These are phyloP conservation scores for Taenioides sp. DNA, from an alignment of 2,797 vertebrate genomes.

Conservation along the genomic window DNA sequence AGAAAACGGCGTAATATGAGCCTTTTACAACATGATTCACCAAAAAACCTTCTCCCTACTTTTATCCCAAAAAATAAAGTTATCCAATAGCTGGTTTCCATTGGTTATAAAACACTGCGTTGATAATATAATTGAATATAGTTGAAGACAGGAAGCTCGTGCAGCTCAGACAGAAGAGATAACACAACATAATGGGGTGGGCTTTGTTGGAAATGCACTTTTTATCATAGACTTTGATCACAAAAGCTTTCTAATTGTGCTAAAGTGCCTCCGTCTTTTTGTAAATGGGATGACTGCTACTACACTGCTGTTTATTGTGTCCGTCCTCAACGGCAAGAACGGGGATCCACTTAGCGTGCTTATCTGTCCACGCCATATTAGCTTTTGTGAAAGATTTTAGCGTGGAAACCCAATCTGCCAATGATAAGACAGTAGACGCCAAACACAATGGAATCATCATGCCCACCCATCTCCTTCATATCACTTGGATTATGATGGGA, in stretches of 20 bases:
- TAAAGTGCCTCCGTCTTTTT: slow-evolving; percentile 47
- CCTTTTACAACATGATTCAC: background rate
- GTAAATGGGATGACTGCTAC: slow-evolving; percentile 54
- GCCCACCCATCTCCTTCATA: background rate
- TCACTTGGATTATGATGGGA: background rate
- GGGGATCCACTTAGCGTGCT: background rate
- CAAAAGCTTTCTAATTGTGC: slow-evolving; percentile 63
- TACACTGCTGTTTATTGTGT: slow-evolving; percentile 17
- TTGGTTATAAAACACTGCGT: slow-evolving; percentile 23
- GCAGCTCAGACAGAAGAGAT: slow-evolving; percentile 39
- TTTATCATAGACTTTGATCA: slow-evolving; percentile 63
- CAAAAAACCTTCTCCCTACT: slow-evolving; percentile 9
- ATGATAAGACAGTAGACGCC: slow-evolving; percentile 15
- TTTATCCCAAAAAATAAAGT: slow-evolving; percentile 18
- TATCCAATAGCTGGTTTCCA: slow-evolving; percentile 28
- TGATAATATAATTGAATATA: slow-evolving; percentile 49
- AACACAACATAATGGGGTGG: slow-evolving; percentile 39
- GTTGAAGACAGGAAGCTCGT: slow-evolving; percentile 45
- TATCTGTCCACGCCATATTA: background rate
- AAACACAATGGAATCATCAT: background rate
- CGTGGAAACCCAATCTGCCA: slow-evolving; percentile 21
- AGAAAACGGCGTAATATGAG: too few species aligned
- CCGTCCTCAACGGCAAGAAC: background rate
- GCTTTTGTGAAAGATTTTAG: slow-evolving; percentile 2
- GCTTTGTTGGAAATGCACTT: slow-evolving; percentile 49